These are phyloP conservation scores for Ctenicera cuprea DNA, from an alignment of 2,888 invertebrate genomes.

Conservation along the genomic window DNA sequence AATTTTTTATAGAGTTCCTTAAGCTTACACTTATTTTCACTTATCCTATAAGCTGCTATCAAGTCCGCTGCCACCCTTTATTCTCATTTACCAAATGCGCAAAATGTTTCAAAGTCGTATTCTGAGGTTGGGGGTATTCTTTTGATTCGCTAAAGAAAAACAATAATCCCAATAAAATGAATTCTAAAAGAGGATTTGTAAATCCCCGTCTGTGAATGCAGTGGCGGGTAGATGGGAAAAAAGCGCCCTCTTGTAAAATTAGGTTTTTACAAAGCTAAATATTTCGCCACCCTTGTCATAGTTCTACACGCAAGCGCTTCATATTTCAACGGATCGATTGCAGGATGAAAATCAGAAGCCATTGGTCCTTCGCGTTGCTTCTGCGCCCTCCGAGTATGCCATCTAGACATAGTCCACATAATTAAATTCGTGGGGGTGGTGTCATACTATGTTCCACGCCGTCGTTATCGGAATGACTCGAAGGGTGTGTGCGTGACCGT, in stretches of 20 bases:
- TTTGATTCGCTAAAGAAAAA: background rate
- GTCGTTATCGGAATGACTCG: constrained; percentile 65
- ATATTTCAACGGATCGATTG: constrained; percentile 59
- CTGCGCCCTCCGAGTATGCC: constrained; percentile 65
- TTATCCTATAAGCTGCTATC: background rate
- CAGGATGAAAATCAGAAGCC: constrained; percentile 58
- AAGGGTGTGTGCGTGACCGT: constrained; percentile 65
- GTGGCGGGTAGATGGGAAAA: constrained; percentile 25
- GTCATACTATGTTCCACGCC: constrained; percentile 65
- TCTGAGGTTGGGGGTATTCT: background rate
- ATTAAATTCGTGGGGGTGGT: constrained; percentile 67
- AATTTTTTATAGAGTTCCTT: background rate
- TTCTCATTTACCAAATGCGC: background rate
- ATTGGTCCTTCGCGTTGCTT: constrained; percentile 64
- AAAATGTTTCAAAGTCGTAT: background rate
- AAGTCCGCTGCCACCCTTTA: background rate
- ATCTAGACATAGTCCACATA: constrained; percentile 66
- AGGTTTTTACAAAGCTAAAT: constrained; percentile 8
- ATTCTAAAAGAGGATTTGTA: constrained; percentile 4
- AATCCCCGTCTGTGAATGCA: constrained; percentile 17
- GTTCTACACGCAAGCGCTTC: constrained; percentile 40
- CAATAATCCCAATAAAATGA: background rate
- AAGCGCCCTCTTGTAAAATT: constrained; percentile 28
- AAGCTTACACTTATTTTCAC: background rate
- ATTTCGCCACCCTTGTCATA: constrained; percentile 13